phyloP scores from a whole-genome alignment of 1,140 invertebrate genomes.

The Archivesica marissinica region DNA sequence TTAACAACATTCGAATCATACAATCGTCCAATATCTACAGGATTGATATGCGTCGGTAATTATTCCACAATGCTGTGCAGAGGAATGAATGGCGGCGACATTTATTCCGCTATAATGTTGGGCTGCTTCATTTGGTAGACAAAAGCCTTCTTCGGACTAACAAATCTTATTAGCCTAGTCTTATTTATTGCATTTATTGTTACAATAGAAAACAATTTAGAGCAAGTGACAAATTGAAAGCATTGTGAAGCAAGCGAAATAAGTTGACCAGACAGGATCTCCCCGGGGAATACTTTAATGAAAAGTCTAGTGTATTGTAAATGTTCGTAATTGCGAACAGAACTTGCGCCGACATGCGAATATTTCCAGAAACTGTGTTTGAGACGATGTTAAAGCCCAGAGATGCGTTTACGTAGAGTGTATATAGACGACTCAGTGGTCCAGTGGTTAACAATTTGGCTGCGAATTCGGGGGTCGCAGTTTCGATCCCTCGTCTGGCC shows the following conservation, averaged over 20 bases:
- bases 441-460: no score
- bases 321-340: neutral
- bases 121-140: neutral
- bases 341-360: neutral
- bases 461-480: no score
- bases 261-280: neutral
- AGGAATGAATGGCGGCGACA: neutral
- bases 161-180: neutral
- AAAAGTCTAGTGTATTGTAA: neutral
- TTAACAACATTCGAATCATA: no score
- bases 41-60: no score
- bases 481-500: no score
- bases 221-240: neutral
- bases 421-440: no score
- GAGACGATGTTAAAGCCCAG: no score
- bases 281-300: neutral
- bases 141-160: neutral
- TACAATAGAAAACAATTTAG: conserved; percentile 34
- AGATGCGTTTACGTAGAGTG: no score
- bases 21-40: no score
- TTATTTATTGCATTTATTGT: conserved; percentile 18
- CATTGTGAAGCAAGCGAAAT: neutral
- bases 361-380: neutral
- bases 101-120: neutral
- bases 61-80: neutral